Conservation (phyloP, 1,140 invertebrate genomes). For the Trichonephila inaurata region DNA sequence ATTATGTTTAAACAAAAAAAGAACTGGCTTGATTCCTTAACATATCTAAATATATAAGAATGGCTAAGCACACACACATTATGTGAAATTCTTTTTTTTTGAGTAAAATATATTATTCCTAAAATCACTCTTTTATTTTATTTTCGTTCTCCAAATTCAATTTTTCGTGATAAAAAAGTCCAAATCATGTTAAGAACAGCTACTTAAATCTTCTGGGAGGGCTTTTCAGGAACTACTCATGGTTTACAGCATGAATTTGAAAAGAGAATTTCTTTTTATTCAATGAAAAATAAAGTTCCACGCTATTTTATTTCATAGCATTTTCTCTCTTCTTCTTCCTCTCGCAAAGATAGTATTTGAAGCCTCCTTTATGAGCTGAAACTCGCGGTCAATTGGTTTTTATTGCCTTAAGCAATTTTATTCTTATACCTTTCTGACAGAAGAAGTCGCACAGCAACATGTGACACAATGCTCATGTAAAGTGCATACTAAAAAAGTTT, state of each 20-base stretch:
- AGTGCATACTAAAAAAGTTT: conserved; percentile 59
- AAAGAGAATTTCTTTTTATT: conserved; percentile 1
- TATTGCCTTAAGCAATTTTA: conserved; percentile 58
- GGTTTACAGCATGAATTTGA: conserved; percentile 25
- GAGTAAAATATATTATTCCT: not conserved
- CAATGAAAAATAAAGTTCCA: conserved; percentile 20
- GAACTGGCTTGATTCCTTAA: too few species aligned
- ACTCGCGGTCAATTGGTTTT: conserved; percentile 69
- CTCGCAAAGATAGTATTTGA: conserved; percentile 29
- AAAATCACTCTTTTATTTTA: not conserved
- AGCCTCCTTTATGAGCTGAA: conserved; percentile 58
- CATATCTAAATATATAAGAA: too few species aligned
- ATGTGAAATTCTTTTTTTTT: too few species aligned
- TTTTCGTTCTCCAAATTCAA: not conserved
- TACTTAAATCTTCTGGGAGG: conserved; percentile 26
- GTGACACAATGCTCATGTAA: conserved; percentile 25
- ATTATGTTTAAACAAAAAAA: too few species aligned
- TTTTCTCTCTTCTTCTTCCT: conserved; percentile 31
- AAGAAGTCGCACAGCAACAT: conserved; percentile 13
- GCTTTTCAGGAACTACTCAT: not conserved
- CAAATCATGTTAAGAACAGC: conserved; percentile 40
- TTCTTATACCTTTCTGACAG: conserved; percentile 22
- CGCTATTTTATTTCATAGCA: conserved; percentile 42
- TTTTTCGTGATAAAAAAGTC: not conserved
- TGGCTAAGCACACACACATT: too few species aligned